Base-by-base conservation (phyloP, 2,888 invertebrate genomes). In the Cephus rjabovi region DNA sequence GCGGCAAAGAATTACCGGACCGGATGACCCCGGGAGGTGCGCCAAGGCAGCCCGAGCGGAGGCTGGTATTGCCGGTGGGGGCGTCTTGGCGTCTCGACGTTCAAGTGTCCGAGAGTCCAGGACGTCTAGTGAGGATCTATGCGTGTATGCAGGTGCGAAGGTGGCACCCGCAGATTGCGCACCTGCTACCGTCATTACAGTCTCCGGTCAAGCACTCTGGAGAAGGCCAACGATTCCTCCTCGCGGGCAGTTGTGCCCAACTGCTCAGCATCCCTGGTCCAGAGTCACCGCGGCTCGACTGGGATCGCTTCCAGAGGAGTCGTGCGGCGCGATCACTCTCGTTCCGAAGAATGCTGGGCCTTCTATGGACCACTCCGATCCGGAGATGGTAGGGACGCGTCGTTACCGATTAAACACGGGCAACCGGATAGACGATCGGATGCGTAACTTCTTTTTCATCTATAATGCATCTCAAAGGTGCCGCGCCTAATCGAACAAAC, bases 131-230 rank as follows among this genome's bases (percentile, higher is more conserved):
- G 76, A 78, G 76, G 77, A 83, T 83, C 74, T 68, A 37, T 40
- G 74, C 34, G 68, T 34, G 35, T 69, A 37, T 70, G 34, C 82
- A 84, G 86, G 85, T 86, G 89, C 88, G 88, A 88, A 88, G 89
- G 89, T 88, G 89, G 89, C 86, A 86, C 71, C 84, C 83, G 86
- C 83, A 82, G 87, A 87, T 34, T 86, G 87, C 86, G 88, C 89
- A 90, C 89, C 89, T 90, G 89, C 88, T 86, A 86, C 88, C 84
- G 87, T 90, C 89, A 90, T 89, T 89, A 89, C 89, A 88, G 89
- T 88, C 88, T 23, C 56, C 56, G 56, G 56, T 56, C 83, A 83
- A 79, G 83, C 86, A 86, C 85, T 86, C 87, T 84, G 86, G 87
- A 87, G 87, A 87, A 87, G 56, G 56, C 23, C 56, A 56, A 56